These are phyloP conservation scores for Mamestra configurata DNA, from an alignment of 1,140 invertebrate genomes.

Conservation along the genomic window DNA sequence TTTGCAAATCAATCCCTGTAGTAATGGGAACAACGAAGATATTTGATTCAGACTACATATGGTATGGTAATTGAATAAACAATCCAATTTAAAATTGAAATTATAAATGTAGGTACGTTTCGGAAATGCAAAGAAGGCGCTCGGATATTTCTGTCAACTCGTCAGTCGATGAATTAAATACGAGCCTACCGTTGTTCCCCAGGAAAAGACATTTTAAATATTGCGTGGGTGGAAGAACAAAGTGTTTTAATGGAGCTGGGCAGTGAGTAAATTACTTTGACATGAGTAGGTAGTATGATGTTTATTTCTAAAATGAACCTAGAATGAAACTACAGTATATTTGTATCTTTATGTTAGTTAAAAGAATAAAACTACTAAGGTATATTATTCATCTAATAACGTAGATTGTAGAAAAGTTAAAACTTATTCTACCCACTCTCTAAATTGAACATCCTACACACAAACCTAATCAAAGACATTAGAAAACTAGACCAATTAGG, in stretches of 20 bases:
- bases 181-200: not conserved
- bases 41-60: conserved; percentile 53
- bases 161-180: conserved; percentile 5
- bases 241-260: not conserved
- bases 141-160: conserved; percentile 51
- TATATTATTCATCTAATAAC: too few relatives aligned
- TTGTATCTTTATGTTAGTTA: too few relatives aligned
- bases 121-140: conserved; percentile 41
- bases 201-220: not conserved
- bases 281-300: not conserved
- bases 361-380: too few relatives aligned
- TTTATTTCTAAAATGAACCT: too few relatives aligned
- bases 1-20: conserved; percentile 39
- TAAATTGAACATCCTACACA: not conserved
- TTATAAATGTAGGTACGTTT: conserved; percentile 9
- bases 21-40: conserved; percentile 11
- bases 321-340: too few relatives aligned
- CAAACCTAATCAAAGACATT: conserved; percentile 1
- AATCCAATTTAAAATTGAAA: conserved; percentile 51
- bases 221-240: not conserved
- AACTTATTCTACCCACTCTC: not conserved
- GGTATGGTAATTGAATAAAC: conserved; percentile 57
- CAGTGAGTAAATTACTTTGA: not conserved
- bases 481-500: conserved; percentile 16
- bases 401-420: not conserved